Evolutionary conservation across 2,888 invertebrate genomes (phyloP).

Genomic region (Drosophila bunnanda): DNA sequence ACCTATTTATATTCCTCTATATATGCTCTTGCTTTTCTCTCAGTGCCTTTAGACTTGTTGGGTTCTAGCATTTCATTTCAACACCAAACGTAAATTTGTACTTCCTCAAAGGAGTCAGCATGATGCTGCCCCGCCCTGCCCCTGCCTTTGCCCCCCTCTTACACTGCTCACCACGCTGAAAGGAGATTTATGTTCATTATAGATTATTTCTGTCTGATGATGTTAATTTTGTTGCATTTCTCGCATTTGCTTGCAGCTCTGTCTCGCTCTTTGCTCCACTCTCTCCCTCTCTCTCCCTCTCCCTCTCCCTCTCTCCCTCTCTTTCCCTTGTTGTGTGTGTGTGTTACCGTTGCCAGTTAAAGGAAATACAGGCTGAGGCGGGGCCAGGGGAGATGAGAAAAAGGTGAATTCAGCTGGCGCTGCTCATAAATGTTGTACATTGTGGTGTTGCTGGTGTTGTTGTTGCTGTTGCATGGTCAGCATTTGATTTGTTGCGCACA

Average conservation of each 20-base stretch:
- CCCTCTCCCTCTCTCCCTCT: neutral
- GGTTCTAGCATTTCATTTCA: conserved; percentile 76
- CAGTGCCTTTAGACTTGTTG: conserved; percentile 26
- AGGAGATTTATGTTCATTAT: conserved; percentile 80
- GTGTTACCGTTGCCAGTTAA: conserved; percentile 51
- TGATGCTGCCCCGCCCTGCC: conserved; percentile 14
- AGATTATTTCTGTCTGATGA: conserved; percentile 81
- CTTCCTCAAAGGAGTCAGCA: conserved; percentile 69
- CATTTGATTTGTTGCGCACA: conserved; percentile 74
- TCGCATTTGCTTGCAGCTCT: conserved; percentile 72
- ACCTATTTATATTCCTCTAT: rapidly evolving
- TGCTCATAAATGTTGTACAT: conserved; percentile 74
- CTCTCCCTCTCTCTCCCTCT: neutral
- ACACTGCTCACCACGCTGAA: conserved; percentile 42
- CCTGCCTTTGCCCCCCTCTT: neutral
- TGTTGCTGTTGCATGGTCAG: conserved; percentile 59
- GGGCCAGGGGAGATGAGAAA: conserved; percentile 38
- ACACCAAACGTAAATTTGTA: conserved; percentile 80
- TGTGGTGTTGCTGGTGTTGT: conserved; percentile 41
- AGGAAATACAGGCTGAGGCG: conserved; percentile 66
- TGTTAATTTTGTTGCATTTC: conserved; percentile 81
- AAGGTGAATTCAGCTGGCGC: conserved; percentile 47
- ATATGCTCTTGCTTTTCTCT: neutral
- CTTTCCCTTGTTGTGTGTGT: conserved; percentile 13
- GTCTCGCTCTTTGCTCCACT: neutral